phyloP scores from a whole-genome alignment of 1,140 invertebrate genomes.

The Polyergus mexicanus region DNA sequence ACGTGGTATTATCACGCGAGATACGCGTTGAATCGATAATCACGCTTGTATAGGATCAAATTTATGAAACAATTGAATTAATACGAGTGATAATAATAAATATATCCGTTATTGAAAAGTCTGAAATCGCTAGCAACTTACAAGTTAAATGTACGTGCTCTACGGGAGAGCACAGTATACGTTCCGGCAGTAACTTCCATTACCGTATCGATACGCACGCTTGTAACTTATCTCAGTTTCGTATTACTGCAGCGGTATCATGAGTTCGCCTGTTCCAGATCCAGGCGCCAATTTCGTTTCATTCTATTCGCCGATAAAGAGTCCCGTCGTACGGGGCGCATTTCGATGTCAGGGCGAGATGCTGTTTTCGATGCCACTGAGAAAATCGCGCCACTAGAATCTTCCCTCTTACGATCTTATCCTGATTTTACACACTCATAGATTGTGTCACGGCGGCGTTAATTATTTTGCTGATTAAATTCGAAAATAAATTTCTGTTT shows the following conservation, averaged over 20 bases:
- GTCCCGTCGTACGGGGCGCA: background rate
- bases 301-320: slow-evolving; percentile 49
- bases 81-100: background rate
- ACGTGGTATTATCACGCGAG: background rate
- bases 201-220: slow-evolving; percentile 24
- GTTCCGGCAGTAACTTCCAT: background rate
- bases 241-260: background rate
- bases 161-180: background rate
- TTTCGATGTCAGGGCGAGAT: background rate
- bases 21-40: slow-evolving; percentile 25
- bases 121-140: background rate
- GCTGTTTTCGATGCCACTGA: slow-evolving; percentile 19
- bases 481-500: slow-evolving; percentile 21
- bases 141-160: background rate
- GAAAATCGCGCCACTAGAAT: slow-evolving; percentile 25
- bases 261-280: slow-evolving; percentile 30
- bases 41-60: background rate
- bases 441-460: background rate
- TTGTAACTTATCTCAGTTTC: slow-evolving; percentile 45
- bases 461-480: slow-evolving; percentile 34
- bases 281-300: slow-evolving; percentile 41
- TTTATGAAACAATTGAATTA: background rate
- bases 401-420: background rate
- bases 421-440: background rate
- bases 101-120: background rate